Conservation (phyloP, 1,140 invertebrate genomes). For the Mizuhopecten yessoensis region DNA sequence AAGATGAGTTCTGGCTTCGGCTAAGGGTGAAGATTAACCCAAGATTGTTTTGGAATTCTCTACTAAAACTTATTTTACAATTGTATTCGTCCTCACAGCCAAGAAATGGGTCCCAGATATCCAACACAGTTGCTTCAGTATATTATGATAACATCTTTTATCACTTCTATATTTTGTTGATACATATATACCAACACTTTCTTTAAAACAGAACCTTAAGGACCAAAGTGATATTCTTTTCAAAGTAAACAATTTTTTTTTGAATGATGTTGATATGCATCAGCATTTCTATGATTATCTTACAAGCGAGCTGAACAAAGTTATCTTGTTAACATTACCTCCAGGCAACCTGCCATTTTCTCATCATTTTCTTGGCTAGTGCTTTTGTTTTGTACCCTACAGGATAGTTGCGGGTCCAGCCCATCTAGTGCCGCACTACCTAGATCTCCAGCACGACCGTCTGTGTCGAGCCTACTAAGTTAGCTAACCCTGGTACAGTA, state of each 20-base stretch:
- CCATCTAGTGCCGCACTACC: slow-evolving; percentile 36
- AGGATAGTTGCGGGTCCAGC: not conserved
- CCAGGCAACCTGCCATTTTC: slow-evolving; percentile 18
- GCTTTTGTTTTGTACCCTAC: slow-evolving; percentile 25
- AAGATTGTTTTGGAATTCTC: not conserved
- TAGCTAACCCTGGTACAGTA: slow-evolving; percentile 10
- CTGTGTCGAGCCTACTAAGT: slow-evolving; percentile 2
- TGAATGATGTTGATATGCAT: not conserved
- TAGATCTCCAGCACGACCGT: slow-evolving; percentile 7
- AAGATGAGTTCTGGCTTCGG: not conserved
- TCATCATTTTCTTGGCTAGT: not conserved
- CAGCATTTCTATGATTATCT: not conserved
- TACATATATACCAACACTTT: not conserved
- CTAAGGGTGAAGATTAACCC: not conserved
- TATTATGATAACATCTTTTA: not conserved
- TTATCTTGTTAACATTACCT: slow-evolving; percentile 35
- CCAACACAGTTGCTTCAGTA: not conserved
- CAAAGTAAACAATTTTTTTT: not conserved
- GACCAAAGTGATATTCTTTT: too few relatives aligned
- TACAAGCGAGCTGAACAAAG: not conserved
- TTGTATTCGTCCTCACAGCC: not conserved
- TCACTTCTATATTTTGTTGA: not conserved
- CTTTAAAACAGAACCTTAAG: too few relatives aligned
- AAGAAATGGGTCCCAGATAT: not conserved
- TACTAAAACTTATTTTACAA: not conserved